Evolutionary conservation across 2,888 invertebrate genomes (phyloP), one percentile per base, ranked within the genome.

Genomic region (Falcaria lacertinaria): DNA sequence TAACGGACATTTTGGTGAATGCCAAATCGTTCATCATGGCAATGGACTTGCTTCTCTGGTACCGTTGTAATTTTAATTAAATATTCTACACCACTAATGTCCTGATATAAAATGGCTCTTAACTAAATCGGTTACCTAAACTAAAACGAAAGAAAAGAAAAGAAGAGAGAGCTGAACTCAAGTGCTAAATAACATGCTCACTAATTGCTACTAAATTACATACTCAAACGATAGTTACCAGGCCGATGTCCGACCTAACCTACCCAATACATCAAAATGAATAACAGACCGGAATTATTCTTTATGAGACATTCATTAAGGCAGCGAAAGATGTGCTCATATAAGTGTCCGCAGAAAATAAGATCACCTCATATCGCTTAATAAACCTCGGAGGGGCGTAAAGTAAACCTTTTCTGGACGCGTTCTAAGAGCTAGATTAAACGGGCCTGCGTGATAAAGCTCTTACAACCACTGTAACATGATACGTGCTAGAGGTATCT

Each of bases 401-500:
- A 71, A 76, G 63, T 70, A 72, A 70, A 76, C 74, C 68, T 68
- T 68, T 73, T 72, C 72, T 71, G 74, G 65, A 46, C 66, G 60
- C 52, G 33, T 62, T 58, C 79, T 78, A 75, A 85, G 85, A 83
- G 87, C 87, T 79, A 86, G 87, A 87, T 87, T 87, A 87, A 85
- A 79, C 74, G 84, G 60, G 69, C 69, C 71, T 62, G 63, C 55
- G 74, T 75, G 85, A 84, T 84, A 86, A 85, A 82, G 74, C 75
- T 62, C 55, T 58, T 48, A 52, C 54, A 63, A 42, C 87, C 73
- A 78, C 16, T 54, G 33, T 61, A 67, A 49, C 48, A 37, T 64
- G 82, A 68, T 40, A 79, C 44, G 48, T 43, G 40, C 43, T 34
- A 15, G 45, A 39, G 44, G 44, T 42, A 41, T 33, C 40, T 44